Conservation (phyloP, 2,797 vertebrate genomes). For the Pyrocephalus nanus region DNA sequence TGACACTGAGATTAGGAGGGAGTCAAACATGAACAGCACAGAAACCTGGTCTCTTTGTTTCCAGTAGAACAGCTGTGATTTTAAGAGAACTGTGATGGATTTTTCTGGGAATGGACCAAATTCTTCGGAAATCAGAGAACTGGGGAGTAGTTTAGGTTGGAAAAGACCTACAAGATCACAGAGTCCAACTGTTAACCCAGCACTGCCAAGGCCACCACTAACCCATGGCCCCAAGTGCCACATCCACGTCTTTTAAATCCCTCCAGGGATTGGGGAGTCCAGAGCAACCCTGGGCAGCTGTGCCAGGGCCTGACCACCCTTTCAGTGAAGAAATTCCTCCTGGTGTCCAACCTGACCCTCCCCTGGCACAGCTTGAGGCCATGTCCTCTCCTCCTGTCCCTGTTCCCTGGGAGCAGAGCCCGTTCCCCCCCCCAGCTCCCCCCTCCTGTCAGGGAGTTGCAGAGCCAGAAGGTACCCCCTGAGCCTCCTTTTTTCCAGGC, state of each 20-base stretch:
- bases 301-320: rapidly evolving
- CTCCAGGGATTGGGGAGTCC: too few species aligned
- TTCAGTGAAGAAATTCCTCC: rapidly evolving
- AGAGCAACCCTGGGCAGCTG: not conserved
- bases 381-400: not conserved
- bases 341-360: rapidly evolving
- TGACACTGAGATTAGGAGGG: not conserved
- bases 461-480: not conserved
- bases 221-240: not conserved
- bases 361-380: not conserved
- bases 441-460: not conserved
- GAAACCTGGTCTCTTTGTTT: not conserved
- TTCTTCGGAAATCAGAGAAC: not conserved
- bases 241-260: not conserved
- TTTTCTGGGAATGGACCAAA: not conserved
- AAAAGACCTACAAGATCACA: not conserved
- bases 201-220: not conserved
- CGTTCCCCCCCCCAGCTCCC: not conserved
- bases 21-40: not conserved
- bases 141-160: not conserved
- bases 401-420: not conserved
- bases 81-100: not conserved
- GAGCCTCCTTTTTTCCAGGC: not conserved
- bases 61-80: not conserved
- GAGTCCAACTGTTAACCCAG: not conserved